Evolutionary conservation across 2,888 invertebrate genomes (phyloP), one percentile per base, ranked within the genome.

Genomic region (Monoplex corrugatus): DNA sequence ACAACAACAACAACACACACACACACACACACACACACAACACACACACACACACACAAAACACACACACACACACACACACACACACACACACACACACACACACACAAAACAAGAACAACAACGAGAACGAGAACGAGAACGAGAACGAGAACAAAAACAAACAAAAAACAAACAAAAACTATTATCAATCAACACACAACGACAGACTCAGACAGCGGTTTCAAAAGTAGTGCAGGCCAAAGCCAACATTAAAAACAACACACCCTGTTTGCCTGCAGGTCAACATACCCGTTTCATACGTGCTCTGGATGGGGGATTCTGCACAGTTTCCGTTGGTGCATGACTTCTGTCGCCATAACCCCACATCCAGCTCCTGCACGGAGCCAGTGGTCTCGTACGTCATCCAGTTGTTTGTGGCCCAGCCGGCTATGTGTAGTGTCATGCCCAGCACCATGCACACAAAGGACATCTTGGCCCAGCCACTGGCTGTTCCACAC

Each of bases 381-480:
- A 90, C 91, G n/a, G 90, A 90, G 16, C 91, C 90, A 0, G 91
- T 86, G 16, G 92, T 92, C 82, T 89, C 90, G 89, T 93, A 92
- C 1, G 91, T 89, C 92, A 93, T 93, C 93, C 93, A 94, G 38
- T 92, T 91, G 6, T 87, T 80, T 0, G 94, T 93, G 19, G 93
- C 93, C 89, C 92, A 92, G 6, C 93, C 94, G 16, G 92, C 92
- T 13, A 94, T 92, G 89, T 92, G 90, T 63, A 94, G 83, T 0
- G 91, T 68, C 86, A 92, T 75, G 16, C 91, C 92, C 1, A 92
- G 87, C 16, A 92, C 63, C 3, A 92, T 88, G 38, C 89, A 90
- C 38, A 91, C 87, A 8, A 93, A 90, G 44, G 94, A 92, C 68
- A 93, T 43, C 88, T 93, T 93, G 13, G 94, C 92, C 94, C 93